Conservation (phyloP, 1,140 invertebrate species). For the Venturia canescens region DNA sequence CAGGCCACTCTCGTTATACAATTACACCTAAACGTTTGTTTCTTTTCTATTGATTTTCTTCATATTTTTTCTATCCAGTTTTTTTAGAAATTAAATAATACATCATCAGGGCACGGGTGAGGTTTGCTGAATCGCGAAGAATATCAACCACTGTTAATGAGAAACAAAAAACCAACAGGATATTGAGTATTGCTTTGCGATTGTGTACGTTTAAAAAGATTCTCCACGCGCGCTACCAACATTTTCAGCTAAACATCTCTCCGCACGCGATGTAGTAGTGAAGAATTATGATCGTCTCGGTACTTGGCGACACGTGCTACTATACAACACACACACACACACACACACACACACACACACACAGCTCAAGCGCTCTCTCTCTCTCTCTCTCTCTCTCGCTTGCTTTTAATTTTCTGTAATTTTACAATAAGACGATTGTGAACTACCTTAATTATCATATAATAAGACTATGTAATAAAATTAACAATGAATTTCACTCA, state of each 20-base stretch:
- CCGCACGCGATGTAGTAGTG: background rate
- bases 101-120: background rate
- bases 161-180: background rate
- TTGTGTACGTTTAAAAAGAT: background rate
- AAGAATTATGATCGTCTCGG: background rate
- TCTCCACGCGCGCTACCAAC: background rate
- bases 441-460: constrained; percentile 40
- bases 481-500: constrained; percentile 56
- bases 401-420: constrained; percentile 28
- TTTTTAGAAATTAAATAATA: constrained; percentile 1
- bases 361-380: background rate
- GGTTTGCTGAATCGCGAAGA: background rate
- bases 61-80: background rate
- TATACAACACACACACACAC: background rate
- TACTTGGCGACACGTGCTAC: background rate
- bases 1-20: constrained; percentile 10
- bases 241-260: background rate
- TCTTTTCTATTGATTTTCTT: background rate
- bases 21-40: background rate
- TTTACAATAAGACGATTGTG: constrained; percentile 16
- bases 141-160: background rate
- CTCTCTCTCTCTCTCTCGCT: too few species aligned
- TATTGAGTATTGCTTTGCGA: background rate
- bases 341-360: background rate
- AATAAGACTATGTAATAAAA: constrained; percentile 53